A percentile compares a stretch with the other conserved stretches of the same genome.
Evolutionary conservation across 2,113 vertebrate genomes (phyloP).

Genomic region (Sinocyclocheilus rhinocerous): DNA sequence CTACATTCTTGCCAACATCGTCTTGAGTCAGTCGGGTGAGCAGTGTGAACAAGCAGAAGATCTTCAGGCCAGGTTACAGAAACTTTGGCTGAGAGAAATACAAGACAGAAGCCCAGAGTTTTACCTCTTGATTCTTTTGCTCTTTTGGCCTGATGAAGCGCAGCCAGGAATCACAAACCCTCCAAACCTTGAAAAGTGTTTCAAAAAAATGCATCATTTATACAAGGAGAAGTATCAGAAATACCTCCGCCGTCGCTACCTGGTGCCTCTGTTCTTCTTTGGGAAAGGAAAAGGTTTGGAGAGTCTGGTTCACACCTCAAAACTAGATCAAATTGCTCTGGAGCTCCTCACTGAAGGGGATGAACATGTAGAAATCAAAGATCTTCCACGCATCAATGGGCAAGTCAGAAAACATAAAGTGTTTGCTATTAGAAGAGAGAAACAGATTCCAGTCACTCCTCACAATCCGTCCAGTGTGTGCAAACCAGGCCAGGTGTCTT

Average conservation of each 20-base stretch:
- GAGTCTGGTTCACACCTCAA: constrained; percentile 11
- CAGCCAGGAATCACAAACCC: background rate
- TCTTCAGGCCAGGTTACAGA: constrained; percentile 29
- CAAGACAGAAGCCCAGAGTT: background rate
- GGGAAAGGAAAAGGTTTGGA: constrained; percentile 52
- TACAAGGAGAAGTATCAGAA: constrained; percentile 45
- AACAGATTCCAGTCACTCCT: background rate
- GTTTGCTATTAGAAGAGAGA: background rate
- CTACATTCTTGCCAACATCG: constrained; percentile 61
- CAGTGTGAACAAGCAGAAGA: background rate
- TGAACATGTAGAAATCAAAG: background rate
- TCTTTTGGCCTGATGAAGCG: constrained; percentile 60
- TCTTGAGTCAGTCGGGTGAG: constrained; percentile 49
- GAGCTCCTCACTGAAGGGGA: constrained; percentile 21
- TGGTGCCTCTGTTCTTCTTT: constrained; percentile 64
- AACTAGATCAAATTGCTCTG: background rate
- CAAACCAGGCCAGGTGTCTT: background rate
- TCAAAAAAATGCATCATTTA: background rate
- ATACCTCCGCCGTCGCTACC: constrained; percentile 52
- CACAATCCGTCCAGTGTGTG: background rate
- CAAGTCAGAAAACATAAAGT: background rate
- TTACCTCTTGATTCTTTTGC: constrained; percentile 31
- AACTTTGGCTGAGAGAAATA: constrained; percentile 45
- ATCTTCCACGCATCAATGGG: constrained; percentile 43
- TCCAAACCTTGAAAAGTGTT: constrained; percentile 11